phyloP scores from a whole-genome alignment of 1,140 invertebrate species.

The Cydia fagiglandana region DNA sequence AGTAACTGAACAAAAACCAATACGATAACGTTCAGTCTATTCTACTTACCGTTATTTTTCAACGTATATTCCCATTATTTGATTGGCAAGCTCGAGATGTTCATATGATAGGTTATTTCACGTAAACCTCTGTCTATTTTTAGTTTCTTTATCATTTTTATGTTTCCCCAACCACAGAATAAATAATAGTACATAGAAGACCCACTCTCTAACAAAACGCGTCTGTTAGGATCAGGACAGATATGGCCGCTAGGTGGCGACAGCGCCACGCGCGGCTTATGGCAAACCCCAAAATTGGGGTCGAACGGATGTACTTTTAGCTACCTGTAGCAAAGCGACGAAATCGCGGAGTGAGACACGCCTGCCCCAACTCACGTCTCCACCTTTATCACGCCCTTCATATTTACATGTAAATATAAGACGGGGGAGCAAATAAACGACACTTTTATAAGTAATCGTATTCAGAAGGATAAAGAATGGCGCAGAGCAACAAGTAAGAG shows the following conservation, averaged over 20 bases:
- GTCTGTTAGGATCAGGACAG: no score
- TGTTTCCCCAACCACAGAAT: no score
- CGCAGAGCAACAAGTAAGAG: constrained; percentile 25
- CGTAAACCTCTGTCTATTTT: constrained; percentile 3
- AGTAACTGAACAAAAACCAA: no score
- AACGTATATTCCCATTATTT: background rate
- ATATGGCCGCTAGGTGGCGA: no score
- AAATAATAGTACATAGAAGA: no score
- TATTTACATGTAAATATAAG: constrained; percentile 31
- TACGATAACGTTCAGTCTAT: no score
- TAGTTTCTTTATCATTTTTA: constrained; percentile 1
- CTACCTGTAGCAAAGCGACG: no score
- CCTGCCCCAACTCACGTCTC: constrained; percentile 5
- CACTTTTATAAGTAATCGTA: constrained; percentile 22
- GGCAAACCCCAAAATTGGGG: no score
- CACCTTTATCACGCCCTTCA: constrained; percentile 23
- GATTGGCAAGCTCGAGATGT: background rate
- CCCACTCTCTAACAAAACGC: no score
- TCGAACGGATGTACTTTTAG: no score
- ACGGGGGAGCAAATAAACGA: constrained; percentile 20
- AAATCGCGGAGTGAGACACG: no score
- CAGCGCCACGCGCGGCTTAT: no score
- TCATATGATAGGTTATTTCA: constrained; percentile 16
- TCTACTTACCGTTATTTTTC: background rate
- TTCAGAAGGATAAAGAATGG: constrained; percentile 20